These are phyloP conservation scores for Drosophila rellima DNA, from an alignment of 2,888 invertebrate genomes.

Conservation along the genomic window DNA sequence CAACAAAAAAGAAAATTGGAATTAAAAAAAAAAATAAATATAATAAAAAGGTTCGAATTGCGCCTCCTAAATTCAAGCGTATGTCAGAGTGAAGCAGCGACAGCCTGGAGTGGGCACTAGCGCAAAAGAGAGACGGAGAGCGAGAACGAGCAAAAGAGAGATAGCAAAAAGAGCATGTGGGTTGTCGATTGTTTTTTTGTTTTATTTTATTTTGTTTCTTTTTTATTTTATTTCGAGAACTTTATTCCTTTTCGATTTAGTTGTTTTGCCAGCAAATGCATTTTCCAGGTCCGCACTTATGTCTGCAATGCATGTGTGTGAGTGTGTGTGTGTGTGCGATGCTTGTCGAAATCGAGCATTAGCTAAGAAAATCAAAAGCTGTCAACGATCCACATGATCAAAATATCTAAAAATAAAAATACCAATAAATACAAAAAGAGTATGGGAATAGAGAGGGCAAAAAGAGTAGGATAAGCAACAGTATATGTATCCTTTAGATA, in stretches of 20 bases:
- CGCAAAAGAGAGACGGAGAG: slow-evolving; percentile 2
- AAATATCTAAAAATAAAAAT: not conserved
- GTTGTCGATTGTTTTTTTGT: slow-evolving; percentile 14
- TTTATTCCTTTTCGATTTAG: slow-evolving; percentile 57
- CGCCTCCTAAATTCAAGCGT: slow-evolving; percentile 63
- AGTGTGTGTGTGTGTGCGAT: not conserved
- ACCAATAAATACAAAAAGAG: not conserved
- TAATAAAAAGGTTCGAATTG: slow-evolving; percentile 49
- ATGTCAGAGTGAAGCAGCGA: slow-evolving; percentile 36
- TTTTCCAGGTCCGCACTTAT: slow-evolving; percentile 68
- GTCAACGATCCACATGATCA: not conserved
- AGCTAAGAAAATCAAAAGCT: not conserved
- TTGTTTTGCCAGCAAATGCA: slow-evolving; percentile 78
- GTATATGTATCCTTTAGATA: too few species aligned
- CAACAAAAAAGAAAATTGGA: slow-evolving; percentile 31
- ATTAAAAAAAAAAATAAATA: slow-evolving; percentile 23
- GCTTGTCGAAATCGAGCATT: not conserved
- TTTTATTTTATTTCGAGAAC: slow-evolving; percentile 38
- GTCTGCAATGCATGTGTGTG: not conserved
- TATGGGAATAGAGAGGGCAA: not conserved
- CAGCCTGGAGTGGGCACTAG: slow-evolving; percentile 18
- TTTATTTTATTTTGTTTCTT: slow-evolving; percentile 22
- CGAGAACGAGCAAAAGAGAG: slow-evolving; percentile 26
- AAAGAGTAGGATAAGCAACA: too few species aligned
- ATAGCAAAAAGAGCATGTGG: slow-evolving; percentile 42